Percentiles rank a stretch among this genome's conserved stretches.
phyloP scores from a whole-genome alignment of 2,888 invertebrate genomes.

The Crocallis elinguaria region DNA sequence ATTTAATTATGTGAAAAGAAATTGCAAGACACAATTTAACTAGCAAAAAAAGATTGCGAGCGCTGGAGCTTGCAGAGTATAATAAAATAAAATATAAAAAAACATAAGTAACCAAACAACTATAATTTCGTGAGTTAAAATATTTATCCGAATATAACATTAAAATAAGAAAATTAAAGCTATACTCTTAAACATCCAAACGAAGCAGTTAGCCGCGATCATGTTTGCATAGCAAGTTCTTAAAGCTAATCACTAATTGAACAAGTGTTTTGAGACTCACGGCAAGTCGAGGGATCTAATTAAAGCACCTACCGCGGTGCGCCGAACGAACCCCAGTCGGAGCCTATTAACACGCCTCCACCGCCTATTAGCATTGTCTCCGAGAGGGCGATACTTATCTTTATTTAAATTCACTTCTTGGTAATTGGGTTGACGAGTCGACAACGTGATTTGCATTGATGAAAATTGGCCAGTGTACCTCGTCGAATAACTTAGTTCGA shows the following conservation, averaged over 20 bases:
- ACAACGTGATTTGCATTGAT: slow-evolving; percentile 86
- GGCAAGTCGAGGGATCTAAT: slow-evolving; percentile 81
- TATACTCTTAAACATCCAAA: slow-evolving; percentile 25
- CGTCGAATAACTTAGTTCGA: slow-evolving; percentile 66
- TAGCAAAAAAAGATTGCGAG: too few relatives aligned
- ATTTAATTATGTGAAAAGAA: too few relatives aligned
- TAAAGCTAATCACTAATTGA: slow-evolving; percentile 80
- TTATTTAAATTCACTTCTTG: slow-evolving; percentile 85
- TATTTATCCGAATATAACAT: background rate
- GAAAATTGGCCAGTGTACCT: slow-evolving; percentile 78
- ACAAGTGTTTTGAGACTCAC: slow-evolving; percentile 80
- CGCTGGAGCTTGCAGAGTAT: too few relatives aligned
- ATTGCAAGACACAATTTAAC: too few relatives aligned
- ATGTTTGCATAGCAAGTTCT: slow-evolving; percentile 68
- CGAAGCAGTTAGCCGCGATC: slow-evolving; percentile 16
- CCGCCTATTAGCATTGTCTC: slow-evolving; percentile 84
- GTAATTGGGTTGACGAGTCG: slow-evolving; percentile 85
- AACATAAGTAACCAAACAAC: too few relatives aligned
- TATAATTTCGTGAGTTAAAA: background rate
- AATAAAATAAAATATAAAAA: too few relatives aligned
- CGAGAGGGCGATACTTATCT: slow-evolving; percentile 85
- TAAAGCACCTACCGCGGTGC: slow-evolving; percentile 77
- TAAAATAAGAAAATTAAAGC: slow-evolving; percentile 7
- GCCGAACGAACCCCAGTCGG: slow-evolving; percentile 65
- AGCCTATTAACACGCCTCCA: slow-evolving; percentile 82